phyloP scores from a whole-genome alignment of 2,888 invertebrate species.

The Nycteola revayana region DNA sequence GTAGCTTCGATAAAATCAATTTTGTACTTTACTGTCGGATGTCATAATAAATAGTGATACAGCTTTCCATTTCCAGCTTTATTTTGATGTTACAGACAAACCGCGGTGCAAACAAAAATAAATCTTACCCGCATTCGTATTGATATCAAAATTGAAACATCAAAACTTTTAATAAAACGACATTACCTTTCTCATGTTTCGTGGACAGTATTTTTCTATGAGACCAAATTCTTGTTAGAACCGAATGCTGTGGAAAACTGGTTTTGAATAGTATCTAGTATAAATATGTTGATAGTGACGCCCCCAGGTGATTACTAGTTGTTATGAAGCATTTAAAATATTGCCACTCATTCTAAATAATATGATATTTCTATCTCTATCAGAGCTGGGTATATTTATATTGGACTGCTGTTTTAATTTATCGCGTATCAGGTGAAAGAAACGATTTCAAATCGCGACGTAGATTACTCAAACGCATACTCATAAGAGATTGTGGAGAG shows the following conservation, averaged over 20 bases:
- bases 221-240: conserved; percentile 79
- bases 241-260: conserved; percentile 66
- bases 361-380: conserved; percentile 54
- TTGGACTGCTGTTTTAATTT: conserved; percentile 33
- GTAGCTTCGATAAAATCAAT: conserved; percentile 71
- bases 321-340: conserved; percentile 59
- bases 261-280: conserved; percentile 71
- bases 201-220: conserved; percentile 76
- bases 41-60: conserved; percentile 77
- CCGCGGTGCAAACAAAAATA: conserved; percentile 45
- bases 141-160: conserved; percentile 52
- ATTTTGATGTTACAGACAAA: conserved; percentile 55
- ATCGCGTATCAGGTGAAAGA: conserved; percentile 32
- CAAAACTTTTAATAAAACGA: conserved; percentile 53
- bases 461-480: conserved; percentile 24
- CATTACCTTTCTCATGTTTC: conserved; percentile 74
- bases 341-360: conserved; percentile 51
- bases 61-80: conserved; percentile 59
- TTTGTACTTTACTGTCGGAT: conserved; percentile 74
- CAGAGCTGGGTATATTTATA: conserved; percentile 35
- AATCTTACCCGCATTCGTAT: conserved; percentile 51
- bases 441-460: conserved; percentile 24
- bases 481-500: conserved; percentile 15
- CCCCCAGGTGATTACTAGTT: conserved; percentile 64
- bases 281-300: conserved; percentile 74